Evolutionary conservation across 2,113 vertebrate genomes (phyloP).

Genomic region (Sylvietta virens): DNA sequence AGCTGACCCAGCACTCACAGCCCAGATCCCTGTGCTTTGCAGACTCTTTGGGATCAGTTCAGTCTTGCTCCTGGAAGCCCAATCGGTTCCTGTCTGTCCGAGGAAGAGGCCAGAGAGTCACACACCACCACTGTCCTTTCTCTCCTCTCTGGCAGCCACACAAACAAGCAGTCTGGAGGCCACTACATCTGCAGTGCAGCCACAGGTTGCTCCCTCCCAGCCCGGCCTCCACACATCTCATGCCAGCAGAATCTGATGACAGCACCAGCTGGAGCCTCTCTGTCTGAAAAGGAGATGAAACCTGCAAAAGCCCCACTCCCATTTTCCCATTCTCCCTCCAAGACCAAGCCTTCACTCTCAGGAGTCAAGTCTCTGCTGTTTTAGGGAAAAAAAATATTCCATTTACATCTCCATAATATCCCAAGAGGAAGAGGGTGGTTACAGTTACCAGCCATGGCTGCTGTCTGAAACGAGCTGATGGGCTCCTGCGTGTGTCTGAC

Average conservation of each 20-base stretch:
- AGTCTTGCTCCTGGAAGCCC: not conserved
- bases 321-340: not conserved
- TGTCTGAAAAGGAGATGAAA: not conserved
- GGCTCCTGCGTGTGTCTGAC: not conserved
- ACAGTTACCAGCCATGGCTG: not conserved
- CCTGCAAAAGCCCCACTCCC: not conserved
- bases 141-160: not conserved
- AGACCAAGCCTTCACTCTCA: not conserved
- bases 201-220: not conserved
- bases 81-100: not conserved
- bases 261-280: not conserved
- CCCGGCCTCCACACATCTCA: not conserved
- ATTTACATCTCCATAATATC: not conserved
- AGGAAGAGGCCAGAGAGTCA: not conserved
- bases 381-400: not conserved
- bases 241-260: not conserved
- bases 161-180: not conserved
- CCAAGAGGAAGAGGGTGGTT: not conserved
- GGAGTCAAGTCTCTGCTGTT: not conserved
- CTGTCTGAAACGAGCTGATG: fast-evolving
- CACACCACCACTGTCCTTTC: not conserved
- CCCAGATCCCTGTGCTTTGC: not conserved
- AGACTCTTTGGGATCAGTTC: not conserved
- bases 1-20: not conserved
- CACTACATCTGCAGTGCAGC: not conserved